A percentile compares a stretch with the other conserved stretches of the same genome.
phyloP scores from a whole-genome alignment of 2,113 vertebrate genomes.

The Anser brachyrhynchus region DNA sequence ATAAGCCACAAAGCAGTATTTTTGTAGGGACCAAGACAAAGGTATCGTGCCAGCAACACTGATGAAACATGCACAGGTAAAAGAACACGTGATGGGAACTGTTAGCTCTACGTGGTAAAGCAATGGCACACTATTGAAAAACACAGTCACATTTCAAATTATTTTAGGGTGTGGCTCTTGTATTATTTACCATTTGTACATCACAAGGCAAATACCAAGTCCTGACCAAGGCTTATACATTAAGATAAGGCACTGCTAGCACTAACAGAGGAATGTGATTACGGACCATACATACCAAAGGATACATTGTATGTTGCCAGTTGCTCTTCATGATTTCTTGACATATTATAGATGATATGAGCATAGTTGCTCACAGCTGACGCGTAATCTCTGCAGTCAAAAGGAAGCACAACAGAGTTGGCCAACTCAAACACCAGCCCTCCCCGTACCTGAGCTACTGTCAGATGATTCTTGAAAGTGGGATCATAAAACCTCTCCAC shows the following conservation, averaged over 20 bases:
- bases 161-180: not conserved
- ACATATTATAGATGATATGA: slow-evolving; percentile 79
- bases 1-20: not conserved
- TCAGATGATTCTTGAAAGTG: slow-evolving; percentile 84
- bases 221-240: not conserved
- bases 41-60: not conserved
- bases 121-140: not conserved
- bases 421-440: slow-evolving; percentile 88
- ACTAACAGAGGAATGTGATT: not conserved
- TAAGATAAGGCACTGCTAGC: not conserved
- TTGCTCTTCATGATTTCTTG: slow-evolving; percentile 73
- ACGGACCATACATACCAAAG: slow-evolving; percentile 81
- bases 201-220: not conserved
- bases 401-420: slow-evolving; percentile 84
- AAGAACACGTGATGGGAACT: rapidly evolving
- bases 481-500: slow-evolving; percentile 94
- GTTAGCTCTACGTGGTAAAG: not conserved
- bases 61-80: not conserved
- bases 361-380: slow-evolving; percentile 80
- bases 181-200: not conserved
- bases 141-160: not conserved
- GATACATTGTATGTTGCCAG: slow-evolving; percentile 79
- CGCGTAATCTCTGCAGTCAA: slow-evolving; percentile 88
- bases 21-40: not conserved
- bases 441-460: slow-evolving; percentile 88